Evolutionary conservation across 2,888 invertebrate genomes (phyloP).

Genomic region (Lamproptera curius): DNA sequence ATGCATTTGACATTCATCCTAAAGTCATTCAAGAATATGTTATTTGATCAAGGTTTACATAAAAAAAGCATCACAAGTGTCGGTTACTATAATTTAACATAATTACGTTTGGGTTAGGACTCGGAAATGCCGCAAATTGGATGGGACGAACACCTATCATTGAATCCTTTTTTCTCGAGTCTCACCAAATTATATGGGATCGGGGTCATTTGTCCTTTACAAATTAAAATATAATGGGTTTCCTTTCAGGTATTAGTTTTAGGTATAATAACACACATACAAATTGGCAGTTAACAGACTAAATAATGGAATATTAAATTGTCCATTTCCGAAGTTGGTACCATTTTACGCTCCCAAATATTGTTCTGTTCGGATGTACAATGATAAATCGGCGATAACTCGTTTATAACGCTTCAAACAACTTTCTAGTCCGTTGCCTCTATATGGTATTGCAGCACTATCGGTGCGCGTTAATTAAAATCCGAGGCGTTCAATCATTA

Average conservation of each 20-base stretch:
- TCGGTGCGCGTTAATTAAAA: slow-evolving; percentile 10
- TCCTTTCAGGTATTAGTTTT: no score
- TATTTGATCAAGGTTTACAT: no score
- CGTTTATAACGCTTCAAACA: slow-evolving; percentile 26
- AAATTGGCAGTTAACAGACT: background rate
- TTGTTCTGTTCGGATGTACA: slow-evolving; percentile 9
- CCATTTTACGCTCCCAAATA: no score
- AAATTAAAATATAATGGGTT: no score
- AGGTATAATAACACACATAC: no score
- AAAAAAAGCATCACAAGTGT: no score
- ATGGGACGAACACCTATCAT: background rate
- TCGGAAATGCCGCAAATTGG: background rate
- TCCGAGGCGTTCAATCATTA: slow-evolving; percentile 6
- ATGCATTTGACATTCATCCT: no score
- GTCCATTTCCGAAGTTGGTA: no score
- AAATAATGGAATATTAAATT: no score
- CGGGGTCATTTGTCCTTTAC: background rate
- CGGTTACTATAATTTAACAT: no score
- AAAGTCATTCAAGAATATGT: no score
- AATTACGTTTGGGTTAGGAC: background rate
- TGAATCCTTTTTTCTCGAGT: background rate
- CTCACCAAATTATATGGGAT: background rate
- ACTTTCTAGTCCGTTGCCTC: slow-evolving; percentile 28
- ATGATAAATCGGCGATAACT: slow-evolving; percentile 26
- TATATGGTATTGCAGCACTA: slow-evolving; percentile 12